Evolutionary conservation across 2,888 invertebrate species (phyloP).

Genomic region (Minunthozetes semirufus): DNA sequence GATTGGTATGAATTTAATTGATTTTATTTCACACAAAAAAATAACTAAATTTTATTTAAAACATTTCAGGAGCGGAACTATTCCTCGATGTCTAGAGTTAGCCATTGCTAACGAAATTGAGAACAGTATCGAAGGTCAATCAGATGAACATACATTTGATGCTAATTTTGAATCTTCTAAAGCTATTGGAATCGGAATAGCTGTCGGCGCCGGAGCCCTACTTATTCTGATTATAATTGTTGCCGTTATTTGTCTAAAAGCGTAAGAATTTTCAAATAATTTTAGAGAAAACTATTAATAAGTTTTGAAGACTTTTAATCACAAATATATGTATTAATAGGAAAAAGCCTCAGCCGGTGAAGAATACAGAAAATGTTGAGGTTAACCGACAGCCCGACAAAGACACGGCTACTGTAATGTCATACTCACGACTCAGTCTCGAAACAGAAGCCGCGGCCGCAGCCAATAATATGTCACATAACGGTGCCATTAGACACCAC

Average conservation of each 20-base stretch:
- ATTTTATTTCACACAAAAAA: neutral
- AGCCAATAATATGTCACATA: conserved; percentile 31
- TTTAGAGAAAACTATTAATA: no score
- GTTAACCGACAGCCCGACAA: conserved; percentile 39
- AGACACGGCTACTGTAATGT: conserved; percentile 41
- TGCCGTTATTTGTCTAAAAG: conserved; percentile 70
- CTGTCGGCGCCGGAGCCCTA: conserved; percentile 74
- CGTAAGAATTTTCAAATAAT: conserved; percentile 57
- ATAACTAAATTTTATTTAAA: neutral
- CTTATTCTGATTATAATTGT: conserved; percentile 68
- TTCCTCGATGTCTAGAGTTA: conserved; percentile 38
- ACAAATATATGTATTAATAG: neutral
- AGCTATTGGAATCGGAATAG: conserved; percentile 53
- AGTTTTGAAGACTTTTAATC: neutral
- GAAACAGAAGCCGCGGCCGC: conserved; percentile 38
- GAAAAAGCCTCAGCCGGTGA: conserved; percentile 39
- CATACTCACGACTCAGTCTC: conserved; percentile 41
- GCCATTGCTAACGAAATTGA: conserved; percentile 36
- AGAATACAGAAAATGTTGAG: conserved; percentile 40
- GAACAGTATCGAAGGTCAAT: conserved; percentile 23
- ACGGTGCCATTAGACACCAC: conserved; percentile 41
- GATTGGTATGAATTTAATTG: conserved; percentile 30
- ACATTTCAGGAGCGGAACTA: conserved; percentile 33
- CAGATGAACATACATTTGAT: conserved; percentile 29
- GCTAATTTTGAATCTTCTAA: conserved; percentile 40